These are phyloP conservation scores for Xiphorhynchus elegans DNA, from an alignment of 2,113 vertebrate species.

Conservation along the genomic window DNA sequence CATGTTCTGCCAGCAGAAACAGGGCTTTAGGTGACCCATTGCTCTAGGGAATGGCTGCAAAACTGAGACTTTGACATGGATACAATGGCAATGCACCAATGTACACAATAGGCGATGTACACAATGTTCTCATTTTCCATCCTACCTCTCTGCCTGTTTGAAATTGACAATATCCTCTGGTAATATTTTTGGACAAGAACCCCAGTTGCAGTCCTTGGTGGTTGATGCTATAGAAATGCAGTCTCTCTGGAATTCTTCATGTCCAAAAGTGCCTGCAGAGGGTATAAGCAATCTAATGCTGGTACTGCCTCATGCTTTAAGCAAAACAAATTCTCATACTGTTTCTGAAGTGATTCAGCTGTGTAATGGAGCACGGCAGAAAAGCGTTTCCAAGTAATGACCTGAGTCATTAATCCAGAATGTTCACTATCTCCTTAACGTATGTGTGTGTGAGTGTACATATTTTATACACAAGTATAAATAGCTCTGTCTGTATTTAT, in stretches of 20 bases:
- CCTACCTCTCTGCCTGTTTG: background rate
- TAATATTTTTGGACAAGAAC: background rate
- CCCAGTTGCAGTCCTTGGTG: background rate
- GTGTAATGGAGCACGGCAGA: background rate
- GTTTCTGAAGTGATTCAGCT: background rate
- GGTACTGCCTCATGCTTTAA: background rate
- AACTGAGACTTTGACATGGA: background rate
- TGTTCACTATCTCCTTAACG: background rate
- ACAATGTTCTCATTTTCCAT: constrained; percentile 2
- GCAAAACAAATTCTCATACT: background rate
- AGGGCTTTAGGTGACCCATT: background rate
- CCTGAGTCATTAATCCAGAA: background rate
- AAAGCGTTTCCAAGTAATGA: background rate
- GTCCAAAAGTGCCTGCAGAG: background rate
- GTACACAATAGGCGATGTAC: background rate
- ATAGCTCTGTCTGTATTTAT: background rate
- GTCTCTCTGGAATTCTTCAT: background rate
- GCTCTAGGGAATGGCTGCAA: background rate
- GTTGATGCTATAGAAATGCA: background rate
- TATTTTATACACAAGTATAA: background rate
- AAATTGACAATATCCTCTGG: background rate
- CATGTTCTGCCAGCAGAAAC: background rate
- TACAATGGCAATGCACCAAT: background rate
- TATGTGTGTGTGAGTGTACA: background rate
- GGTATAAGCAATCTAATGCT: background rate